A percentile compares a stretch with the other conserved stretches of the same genome.
phyloP scores from a whole-genome alignment of 2,888 invertebrate species.

The Metellina segmentata region DNA sequence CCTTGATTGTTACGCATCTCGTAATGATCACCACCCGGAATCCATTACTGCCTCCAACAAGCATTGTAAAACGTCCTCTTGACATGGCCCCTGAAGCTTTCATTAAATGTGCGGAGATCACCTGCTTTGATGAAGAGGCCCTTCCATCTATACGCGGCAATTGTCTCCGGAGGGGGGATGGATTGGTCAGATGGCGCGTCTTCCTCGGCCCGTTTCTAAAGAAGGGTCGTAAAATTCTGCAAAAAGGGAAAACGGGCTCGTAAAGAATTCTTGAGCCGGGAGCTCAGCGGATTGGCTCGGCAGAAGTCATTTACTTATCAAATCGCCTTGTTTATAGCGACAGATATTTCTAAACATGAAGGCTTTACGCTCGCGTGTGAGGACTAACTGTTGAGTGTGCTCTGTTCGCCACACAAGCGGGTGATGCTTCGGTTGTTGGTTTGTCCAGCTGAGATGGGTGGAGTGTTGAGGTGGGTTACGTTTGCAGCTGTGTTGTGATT shows the following conservation, averaged over 20 bases:
- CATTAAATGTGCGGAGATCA: constrained; percentile 63
- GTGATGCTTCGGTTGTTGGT: not conserved
- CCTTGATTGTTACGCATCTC: constrained; percentile 19
- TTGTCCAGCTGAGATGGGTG: not conserved
- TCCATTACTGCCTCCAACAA: not conserved
- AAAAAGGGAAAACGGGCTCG: constrained; percentile 71
- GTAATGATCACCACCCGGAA: not conserved
- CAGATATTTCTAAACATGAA: constrained; percentile 76
- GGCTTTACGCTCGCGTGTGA: constrained; percentile 55
- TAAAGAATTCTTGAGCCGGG: constrained; percentile 53
- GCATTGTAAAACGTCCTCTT: not conserved
- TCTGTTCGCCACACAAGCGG: not conserved
- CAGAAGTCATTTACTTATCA: constrained; percentile 76
- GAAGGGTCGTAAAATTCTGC: constrained; percentile 73
- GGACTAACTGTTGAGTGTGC: constrained; percentile 51
- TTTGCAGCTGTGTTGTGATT: not conserved
- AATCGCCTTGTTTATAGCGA: constrained; percentile 77
- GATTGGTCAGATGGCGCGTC: constrained; percentile 65
- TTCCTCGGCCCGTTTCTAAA: constrained; percentile 26
- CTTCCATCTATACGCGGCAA: constrained; percentile 18
- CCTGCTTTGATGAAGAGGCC: constrained; percentile 66
- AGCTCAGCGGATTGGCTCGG: constrained; percentile 73
- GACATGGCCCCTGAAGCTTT: not conserved
- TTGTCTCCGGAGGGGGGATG: constrained; percentile 61
- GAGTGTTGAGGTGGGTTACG: not conserved